phyloP scores from a whole-genome alignment of 2,797 vertebrate species.

The Molothrus aeneus region DNA sequence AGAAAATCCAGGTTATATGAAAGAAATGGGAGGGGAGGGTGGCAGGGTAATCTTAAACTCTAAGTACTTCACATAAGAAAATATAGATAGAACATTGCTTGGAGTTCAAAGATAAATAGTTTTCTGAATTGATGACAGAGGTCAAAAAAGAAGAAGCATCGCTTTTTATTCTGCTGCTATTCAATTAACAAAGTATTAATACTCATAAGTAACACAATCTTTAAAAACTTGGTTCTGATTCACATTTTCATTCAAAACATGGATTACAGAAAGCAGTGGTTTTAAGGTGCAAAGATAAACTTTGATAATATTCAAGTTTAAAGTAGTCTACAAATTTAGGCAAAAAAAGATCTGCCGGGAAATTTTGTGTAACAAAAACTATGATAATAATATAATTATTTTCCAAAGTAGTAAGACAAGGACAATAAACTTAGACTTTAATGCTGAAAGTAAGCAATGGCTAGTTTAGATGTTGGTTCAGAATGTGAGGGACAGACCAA shows the following conservation, averaged over 20 bases:
- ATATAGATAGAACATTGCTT: background rate
- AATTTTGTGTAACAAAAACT: background rate
- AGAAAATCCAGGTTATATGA: background rate
- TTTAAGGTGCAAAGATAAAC: background rate
- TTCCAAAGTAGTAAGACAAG: background rate
- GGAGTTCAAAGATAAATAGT: background rate
- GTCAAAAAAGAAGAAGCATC: background rate
- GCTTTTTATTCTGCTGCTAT: background rate
- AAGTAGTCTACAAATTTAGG: background rate
- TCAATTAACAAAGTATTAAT: background rate
- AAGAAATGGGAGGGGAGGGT: fast-evolving
- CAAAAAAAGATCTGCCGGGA: background rate
- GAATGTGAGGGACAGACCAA: background rate
- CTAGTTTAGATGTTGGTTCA: background rate
- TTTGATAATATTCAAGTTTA: background rate
- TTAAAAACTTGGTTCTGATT: background rate
- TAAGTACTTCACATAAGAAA: background rate
- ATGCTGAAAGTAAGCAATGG: background rate
- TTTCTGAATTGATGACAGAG: background rate
- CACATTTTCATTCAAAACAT: background rate
- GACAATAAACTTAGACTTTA: background rate
- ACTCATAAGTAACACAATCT: background rate
- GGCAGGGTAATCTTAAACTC: fast-evolving
- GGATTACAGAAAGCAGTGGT: background rate
- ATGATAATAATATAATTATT: background rate